Evolutionary conservation across 2,113 vertebrate species (phyloP).

Genomic region (rat (Rattus norvegicus)): GRCr8 NC_086026.1:15992001-15992500

Average conservation of each 20-base stretch:
- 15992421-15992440: background rate
- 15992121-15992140: background rate
- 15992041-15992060: background rate
- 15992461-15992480: background rate
- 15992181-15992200: background rate
- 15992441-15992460: background rate
- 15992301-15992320: background rate
- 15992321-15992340: background rate
- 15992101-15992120: background rate
- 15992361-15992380: background rate
- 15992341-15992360: background rate
- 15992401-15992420: background rate
- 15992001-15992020: background rate
- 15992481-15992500: background rate
- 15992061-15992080: background rate
- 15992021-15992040: background rate
- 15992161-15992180: background rate
- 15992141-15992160: constrained; percentile 9
- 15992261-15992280: background rate
- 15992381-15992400: background rate
- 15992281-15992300: background rate
- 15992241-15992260: background rate
- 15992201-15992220: background rate
- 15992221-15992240: background rate
- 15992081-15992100: background rate